phyloP scores from a whole-genome alignment of 2,888 invertebrate genomes.

The Boloria selene region DNA sequence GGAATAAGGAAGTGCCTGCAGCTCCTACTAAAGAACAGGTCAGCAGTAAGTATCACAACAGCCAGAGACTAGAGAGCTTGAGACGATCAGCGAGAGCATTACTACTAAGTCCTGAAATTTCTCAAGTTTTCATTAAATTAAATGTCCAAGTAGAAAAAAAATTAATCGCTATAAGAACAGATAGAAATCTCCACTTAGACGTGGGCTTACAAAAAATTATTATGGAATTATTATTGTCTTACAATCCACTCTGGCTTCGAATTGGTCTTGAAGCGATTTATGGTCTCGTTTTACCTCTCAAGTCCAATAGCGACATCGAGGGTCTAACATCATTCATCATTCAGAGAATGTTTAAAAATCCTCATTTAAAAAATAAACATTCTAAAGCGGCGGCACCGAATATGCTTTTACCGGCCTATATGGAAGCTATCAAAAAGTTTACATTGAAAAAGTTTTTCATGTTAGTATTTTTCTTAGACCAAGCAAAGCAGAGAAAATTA shows the following conservation, averaged over 20 bases:
- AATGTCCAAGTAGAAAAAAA: conserved; percentile 88
- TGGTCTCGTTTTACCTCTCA: conserved; percentile 87
- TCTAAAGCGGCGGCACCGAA: conserved; percentile 78
- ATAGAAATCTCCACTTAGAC: conserved; percentile 91
- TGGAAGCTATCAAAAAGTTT: conserved; percentile 88
- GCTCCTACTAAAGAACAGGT: conserved; percentile 88
- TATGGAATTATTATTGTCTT: conserved; percentile 89
- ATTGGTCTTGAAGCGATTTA: conserved; percentile 94
- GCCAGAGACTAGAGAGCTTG: conserved; percentile 84
- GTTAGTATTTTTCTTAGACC: conserved; percentile 92
- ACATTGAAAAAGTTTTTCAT: conserved; percentile 92
- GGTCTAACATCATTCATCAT: conserved; percentile 90
- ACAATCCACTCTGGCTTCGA: conserved; percentile 95
- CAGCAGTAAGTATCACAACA: conserved; percentile 86
- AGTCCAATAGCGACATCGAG: conserved; percentile 89
- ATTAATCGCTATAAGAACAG: conserved; percentile 87
- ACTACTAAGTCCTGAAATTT: conserved; percentile 84
- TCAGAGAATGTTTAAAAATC: conserved; percentile 89
- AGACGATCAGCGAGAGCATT: conserved; percentile 86
- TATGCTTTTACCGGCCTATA: conserved; percentile 85
- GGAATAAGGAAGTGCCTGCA: conserved; percentile 84
- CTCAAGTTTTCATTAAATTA: conserved; percentile 85
- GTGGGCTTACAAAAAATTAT: conserved; percentile 90
- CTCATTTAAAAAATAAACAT: conserved; percentile 85
- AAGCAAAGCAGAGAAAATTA: conserved; percentile 89